phyloP scores from a whole-genome alignment of 2,888 invertebrate species.

The Andrena trimmerana region DNA sequence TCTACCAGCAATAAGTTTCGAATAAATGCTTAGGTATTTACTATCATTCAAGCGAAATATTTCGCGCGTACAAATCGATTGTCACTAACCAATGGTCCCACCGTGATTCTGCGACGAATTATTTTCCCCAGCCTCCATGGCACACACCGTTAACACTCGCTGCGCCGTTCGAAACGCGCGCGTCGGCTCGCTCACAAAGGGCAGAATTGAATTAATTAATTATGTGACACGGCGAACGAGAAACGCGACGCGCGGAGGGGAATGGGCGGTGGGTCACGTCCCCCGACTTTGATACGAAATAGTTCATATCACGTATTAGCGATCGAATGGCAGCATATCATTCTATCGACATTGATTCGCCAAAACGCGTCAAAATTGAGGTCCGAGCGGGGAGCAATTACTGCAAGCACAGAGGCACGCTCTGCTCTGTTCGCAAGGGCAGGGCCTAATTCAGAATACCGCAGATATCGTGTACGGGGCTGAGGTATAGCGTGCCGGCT shows the following conservation, averaged over 20 bases:
- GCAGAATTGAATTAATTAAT: conserved; percentile 45
- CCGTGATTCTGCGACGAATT: too few relatives aligned
- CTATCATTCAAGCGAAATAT: too few relatives aligned
- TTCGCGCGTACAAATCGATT: too few relatives aligned
- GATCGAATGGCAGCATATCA: conserved; percentile 54
- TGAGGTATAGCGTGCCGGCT: conserved; percentile 79
- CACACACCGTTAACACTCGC: too few relatives aligned
- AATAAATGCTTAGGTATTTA: too few relatives aligned
- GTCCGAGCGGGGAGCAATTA: conserved; percentile 45
- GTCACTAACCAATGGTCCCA: too few relatives aligned
- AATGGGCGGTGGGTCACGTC: not conserved
- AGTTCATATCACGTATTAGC: conserved; percentile 51
- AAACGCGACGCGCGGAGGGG: not conserved
- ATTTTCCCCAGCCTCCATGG: too few relatives aligned
- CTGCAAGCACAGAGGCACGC: conserved; percentile 29
- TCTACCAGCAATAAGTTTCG: too few relatives aligned
- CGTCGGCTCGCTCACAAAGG: conserved; percentile 13
- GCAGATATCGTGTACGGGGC: conserved; percentile 62
- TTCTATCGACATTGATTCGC: conserved; percentile 59
- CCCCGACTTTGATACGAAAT: conserved; percentile 20
- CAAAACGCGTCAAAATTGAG: conserved; percentile 64
- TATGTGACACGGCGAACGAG: conserved; percentile 11
- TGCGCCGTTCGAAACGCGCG: not conserved
- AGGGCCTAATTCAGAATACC: conserved; percentile 68
- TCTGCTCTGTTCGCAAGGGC: conserved; percentile 36